Base-by-base conservation (phyloP, 2,113 vertebrate species). In the Psephotus haematonotus region DNA sequence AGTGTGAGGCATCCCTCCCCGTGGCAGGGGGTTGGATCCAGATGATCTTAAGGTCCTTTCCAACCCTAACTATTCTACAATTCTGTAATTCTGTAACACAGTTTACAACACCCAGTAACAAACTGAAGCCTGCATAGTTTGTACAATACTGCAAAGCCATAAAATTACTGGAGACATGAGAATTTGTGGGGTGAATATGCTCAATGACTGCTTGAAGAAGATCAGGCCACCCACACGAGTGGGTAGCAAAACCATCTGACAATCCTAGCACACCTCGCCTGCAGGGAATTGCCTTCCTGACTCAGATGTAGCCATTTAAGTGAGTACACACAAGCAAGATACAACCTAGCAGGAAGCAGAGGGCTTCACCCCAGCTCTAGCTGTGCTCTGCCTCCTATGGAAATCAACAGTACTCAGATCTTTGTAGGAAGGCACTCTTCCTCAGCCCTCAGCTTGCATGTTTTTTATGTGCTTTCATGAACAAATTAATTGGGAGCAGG, bases 401-500 rank as follows among this genome's bases (percentile, higher is more conserved):
- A 88, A 88, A 90, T 37, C 53, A 80, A 25, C 17, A 47, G 25
- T 13, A 49, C 3, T 64, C 27, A 47, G 1, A 0, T 64, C 49
- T 16, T 75, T 2, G 1, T 35, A 67, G 17, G 43, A 63, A 62
- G 37, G 18, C 25, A 11, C 4, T 67, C 64, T 28, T 65, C 33
- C 49, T 72, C 35, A 75, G 25, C 29, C 33, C 53, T 72, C 33
- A 78, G 25, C 33, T 43, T 67, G 50, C 11, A 13, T 5, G 27
- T 25, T 47, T 86, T 86, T 75, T 41, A 46, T 49, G 24, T 25
- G n/a, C 31, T 82, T 65, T 76, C 31, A 31, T 31, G 35, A 76
- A 68, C 23, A 59, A 83, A 62, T 8, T 0, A 29, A 53, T 23
- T 15, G 20, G 29, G 2, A 10, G 7, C 10, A 8, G 14, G 19